phyloP scores from a whole-genome alignment of 1,140 invertebrate species.

The Brachionus calyciflorus region DNA sequence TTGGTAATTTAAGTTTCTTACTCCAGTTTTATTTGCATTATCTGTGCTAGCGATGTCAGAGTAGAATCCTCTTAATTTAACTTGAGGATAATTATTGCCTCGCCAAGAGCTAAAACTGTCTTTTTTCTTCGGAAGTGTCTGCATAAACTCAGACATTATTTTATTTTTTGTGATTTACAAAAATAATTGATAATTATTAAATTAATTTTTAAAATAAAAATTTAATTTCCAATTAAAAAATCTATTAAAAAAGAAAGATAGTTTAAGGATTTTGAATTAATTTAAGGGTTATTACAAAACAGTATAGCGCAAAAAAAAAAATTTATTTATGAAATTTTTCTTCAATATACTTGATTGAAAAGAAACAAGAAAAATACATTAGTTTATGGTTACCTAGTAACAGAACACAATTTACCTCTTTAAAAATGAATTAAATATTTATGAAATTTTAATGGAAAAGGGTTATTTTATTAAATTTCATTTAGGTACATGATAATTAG shows the following conservation, averaged over 20 bases:
- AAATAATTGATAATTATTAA: not conserved
- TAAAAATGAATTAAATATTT: no score
- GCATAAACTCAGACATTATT: slow-evolving; percentile 28
- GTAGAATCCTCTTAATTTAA: slow-evolving; percentile 60
- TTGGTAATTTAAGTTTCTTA: no score
- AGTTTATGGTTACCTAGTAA: slow-evolving; percentile 26
- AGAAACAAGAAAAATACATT: slow-evolving; percentile 19
- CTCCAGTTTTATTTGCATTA: slow-evolving; percentile 15
- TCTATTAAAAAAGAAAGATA: no score
- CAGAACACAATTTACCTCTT: not conserved
- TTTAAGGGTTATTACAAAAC: not conserved
- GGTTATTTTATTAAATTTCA: no score
- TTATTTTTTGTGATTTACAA: not conserved
- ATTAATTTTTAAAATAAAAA: not conserved
- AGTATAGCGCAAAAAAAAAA: not conserved
- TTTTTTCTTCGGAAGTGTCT: slow-evolving; percentile 14
- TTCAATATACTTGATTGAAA: slow-evolving; percentile 2
- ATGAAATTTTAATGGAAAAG: no score
- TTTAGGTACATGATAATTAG: no score
- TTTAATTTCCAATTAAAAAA: not conserved
- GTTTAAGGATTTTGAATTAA: no score
- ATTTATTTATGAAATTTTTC: not conserved
- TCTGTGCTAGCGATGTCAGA: slow-evolving; percentile 56
- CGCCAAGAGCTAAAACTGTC: slow-evolving; percentile 33
- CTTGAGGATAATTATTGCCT: slow-evolving; percentile 54